These are phyloP conservation scores for Paragorgia papillata DNA, from an alignment of 92 coral and sea anemone species.

Conservation along the genomic window DNA sequence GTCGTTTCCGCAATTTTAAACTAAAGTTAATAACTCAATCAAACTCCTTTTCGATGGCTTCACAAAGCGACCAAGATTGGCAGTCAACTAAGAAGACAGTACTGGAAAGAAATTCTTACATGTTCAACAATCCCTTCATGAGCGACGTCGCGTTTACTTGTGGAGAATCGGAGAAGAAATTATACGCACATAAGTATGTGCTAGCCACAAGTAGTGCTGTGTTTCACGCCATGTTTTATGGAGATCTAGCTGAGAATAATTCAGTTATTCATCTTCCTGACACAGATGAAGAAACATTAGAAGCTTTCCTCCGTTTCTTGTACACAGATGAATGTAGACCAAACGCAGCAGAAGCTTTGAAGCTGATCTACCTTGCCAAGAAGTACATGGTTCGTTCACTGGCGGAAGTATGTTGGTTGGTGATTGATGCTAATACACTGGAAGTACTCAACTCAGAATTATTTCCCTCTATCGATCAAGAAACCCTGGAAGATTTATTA, in stretches of 20 bases:
- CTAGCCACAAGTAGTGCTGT: slow-evolving; percentile 67
- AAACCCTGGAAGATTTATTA: slow-evolving; percentile 53
- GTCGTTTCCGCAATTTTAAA: no score
- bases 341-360: slow-evolving; percentile 61
- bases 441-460: slow-evolving; percentile 56
- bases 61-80: slow-evolving; percentile 11
- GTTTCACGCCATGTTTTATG: slow-evolving; percentile 64
- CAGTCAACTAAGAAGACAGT: slow-evolving; percentile 25
- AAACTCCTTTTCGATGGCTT: background rate
- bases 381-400: slow-evolving; percentile 65
- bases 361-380: slow-evolving; percentile 63
- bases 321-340: slow-evolving; percentile 60
- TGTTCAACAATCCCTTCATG: slow-evolving; percentile 23
- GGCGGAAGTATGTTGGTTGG: slow-evolving; percentile 51
- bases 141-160: slow-evolving; percentile 28
- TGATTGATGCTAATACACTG: slow-evolving; percentile 53
- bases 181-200: slow-evolving; percentile 60
- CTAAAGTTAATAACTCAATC: no score
- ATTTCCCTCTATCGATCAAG: slow-evolving; percentile 51
- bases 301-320: slow-evolving; percentile 65
- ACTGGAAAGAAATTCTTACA: background rate
- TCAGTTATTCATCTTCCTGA: slow-evolving; percentile 62
- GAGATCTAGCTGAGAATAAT: slow-evolving; percentile 54
- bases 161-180: background rate
- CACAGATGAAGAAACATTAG: slow-evolving; percentile 54